Evolutionary conservation across 2,888 invertebrate species (phyloP), one percentile per base, ranked within the genome.

Genomic region (Ischnus inquisitorius): DNA sequence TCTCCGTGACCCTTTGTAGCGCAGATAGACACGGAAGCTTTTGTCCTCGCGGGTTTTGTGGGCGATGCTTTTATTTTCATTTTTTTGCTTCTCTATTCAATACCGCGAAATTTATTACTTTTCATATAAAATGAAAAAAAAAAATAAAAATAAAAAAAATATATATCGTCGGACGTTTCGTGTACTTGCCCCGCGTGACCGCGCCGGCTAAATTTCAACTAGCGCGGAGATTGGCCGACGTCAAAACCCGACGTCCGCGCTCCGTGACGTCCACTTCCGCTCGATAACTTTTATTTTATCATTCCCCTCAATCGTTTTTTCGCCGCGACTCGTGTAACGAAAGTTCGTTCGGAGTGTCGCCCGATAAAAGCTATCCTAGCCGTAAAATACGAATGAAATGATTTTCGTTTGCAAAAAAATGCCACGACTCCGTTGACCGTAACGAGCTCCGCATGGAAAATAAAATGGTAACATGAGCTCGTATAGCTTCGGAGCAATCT

Each of bases 1-100:
- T 19, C 8, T n/a, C 6, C 41, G 41, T 41, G 54, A 57, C 6
- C 41, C 39, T 71, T 57, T n/a, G 25, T 25, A 57, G n/a, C 39
- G 57, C 25, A 25, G 71, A 71, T 12, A 71, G 41, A 57, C 57
- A n/a, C 54, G 6, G n/a, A 57, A 41, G 57, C 71, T 71, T 71
- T 71, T 71, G 71, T 71, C 39, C 54, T 57, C 54, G 54, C 25
- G 57, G 57, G 54, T 6, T 71, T 57, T 57, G 41, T 57, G 39
- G 22, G 22, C 22, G n/a, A 3, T 34, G 8, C n/a, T 69, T 19
- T 69, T 57, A 41, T 22, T 57, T 19, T 34, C 2, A 19, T 41
- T n/a, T n/a, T 22, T 25, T 39, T 16, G 10, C 8, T 64, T 19
- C 16, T 19, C 64, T 16, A 43, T 71, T 57, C 41, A 57, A 57